These are phyloP conservation scores for Euleptes europaea DNA, from an alignment of 2,113 vertebrate species.

Conservation along the genomic window DNA sequence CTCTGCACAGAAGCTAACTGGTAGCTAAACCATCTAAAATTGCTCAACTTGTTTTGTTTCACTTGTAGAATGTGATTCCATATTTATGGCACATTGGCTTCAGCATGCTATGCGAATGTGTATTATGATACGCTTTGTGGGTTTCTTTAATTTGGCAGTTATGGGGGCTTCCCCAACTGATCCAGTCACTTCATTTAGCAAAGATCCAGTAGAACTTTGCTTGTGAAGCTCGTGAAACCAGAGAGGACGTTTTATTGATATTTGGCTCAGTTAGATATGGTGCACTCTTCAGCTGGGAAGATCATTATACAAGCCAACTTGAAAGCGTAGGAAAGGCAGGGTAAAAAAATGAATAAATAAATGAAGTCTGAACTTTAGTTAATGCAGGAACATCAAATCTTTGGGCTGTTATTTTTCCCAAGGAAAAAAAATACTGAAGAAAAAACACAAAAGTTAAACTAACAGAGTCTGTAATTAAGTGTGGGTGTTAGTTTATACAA, in stretches of 20 bases:
- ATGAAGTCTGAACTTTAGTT: conserved; percentile 18
- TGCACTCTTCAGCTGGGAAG: background rate
- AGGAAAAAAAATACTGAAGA: conserved; percentile 17
- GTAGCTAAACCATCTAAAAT: too few relatives aligned
- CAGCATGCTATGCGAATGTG: too few relatives aligned
- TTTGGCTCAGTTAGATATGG: background rate
- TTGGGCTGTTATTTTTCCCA: conserved; percentile 11
- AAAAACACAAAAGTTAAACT: background rate
- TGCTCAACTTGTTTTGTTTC: too few relatives aligned
- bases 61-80: too few relatives aligned
- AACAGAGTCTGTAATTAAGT: conserved; percentile 40
- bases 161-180: background rate
- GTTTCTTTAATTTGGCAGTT: background rate
- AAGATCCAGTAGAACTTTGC: background rate
- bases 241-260: background rate
- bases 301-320: background rate
- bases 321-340: background rate
- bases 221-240: background rate
- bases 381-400: conserved; percentile 29
- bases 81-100: too few relatives aligned
- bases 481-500: conserved; percentile 38
- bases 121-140: background rate
- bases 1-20: too few relatives aligned
- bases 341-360: conserved; percentile 3
- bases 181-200: background rate